Conservation (phyloP, 2,888 invertebrate species). For the Tenthredo amoena region DNA sequence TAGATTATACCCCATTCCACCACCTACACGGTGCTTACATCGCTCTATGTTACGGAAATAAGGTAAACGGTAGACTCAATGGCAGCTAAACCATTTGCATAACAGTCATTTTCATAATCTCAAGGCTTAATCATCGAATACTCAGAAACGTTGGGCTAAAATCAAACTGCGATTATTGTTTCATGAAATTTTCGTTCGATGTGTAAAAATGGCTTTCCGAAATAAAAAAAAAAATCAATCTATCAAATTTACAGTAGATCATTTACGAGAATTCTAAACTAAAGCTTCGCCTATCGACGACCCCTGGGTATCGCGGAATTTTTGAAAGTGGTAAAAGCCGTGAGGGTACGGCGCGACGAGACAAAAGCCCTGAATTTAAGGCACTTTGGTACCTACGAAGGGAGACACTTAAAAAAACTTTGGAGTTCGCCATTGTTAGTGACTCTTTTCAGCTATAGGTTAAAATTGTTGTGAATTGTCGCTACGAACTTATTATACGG, state of each 20-base stretch:
- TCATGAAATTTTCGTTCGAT: neutral
- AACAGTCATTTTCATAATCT: neutral
- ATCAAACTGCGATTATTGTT: neutral
- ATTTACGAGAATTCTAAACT: neutral
- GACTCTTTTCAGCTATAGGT: neutral
- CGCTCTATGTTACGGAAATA: neutral
- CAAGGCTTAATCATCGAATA: neutral
- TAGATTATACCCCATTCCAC: constrained; percentile 67
- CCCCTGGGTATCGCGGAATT: neutral
- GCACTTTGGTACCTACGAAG: neutral
- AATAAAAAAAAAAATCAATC: no score
- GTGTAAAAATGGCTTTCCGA: no score
- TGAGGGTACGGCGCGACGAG: neutral
- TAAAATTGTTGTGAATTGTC: constrained; percentile 1
- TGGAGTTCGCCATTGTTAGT: neutral
- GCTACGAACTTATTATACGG: neutral
- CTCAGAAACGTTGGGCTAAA: no score
- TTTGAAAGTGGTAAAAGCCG: neutral
- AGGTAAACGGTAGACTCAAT: neutral
- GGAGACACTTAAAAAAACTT: neutral
- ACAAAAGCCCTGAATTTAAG: neutral
- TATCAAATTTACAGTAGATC: no score
- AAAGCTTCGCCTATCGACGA: neutral
- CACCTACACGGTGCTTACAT: neutral
- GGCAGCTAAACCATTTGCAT: neutral